Base-by-base conservation (phyloP, 2,797 vertebrate genomes). In the Hyperoplus lanceolatus region DNA sequence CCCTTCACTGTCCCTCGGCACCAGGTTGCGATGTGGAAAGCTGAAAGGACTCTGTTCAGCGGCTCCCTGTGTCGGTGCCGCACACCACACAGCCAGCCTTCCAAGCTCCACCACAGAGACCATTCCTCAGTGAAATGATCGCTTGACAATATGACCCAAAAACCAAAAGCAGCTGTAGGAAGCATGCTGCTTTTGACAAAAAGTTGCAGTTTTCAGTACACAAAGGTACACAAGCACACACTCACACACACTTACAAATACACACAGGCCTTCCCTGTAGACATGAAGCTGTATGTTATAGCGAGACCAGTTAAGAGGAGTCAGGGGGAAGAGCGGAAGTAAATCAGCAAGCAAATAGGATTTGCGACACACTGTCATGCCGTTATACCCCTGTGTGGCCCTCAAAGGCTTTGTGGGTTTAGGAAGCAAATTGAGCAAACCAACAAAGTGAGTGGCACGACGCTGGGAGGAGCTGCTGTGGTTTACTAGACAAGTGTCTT, bases 361-460 rank as follows among this genome's bases (percentile, higher is more conserved):
- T 89, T 80, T 81, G 86, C 58, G 10, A 88, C 81, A 75, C 73
- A 82, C 84, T 90, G 87, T 84, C 83, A 75, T 75, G 83, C 84
- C 90, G 87, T 84, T 82, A 78, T 71, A 80, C 80, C 75, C 83
- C 81, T 76, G 76, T 89, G 87, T 88, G 87, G 92, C 76, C 73
- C 74, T 88, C 86, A 87, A 89, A 93, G 86, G 83, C 86, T 85
- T 85, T 90, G 93, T 80, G 93, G 93, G 68, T 87, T 91, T 74
- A 72, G 73, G 82, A 88, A 91, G 84, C 87, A 92, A 92, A 95
- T 88, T 92, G 90, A 90, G 85, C 85, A 85, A 91, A 93, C 88
- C 89, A 79, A 86, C 86, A 83, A 83, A 89, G 89, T 87, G 79
- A 94, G 88, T 86, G 93, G 87, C 90, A 90, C 57, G 55, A 72